phyloP scores from a whole-genome alignment of 2,113 vertebrate species.

The Pachypanchax playfairii region DNA sequence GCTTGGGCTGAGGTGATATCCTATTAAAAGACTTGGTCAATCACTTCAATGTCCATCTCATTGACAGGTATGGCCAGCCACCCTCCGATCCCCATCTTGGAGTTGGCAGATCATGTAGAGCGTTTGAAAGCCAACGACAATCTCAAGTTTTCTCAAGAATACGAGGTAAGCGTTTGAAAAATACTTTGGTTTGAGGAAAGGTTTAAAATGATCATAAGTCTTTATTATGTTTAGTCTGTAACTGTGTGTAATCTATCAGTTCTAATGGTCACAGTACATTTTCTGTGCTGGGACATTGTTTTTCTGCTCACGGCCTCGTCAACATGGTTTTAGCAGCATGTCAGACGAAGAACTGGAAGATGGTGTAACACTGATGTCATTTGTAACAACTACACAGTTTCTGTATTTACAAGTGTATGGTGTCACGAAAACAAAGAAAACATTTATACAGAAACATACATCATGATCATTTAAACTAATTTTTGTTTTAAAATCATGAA shows the following conservation, averaged over 20 bases:
- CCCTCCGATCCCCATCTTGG: slow-evolving; percentile 95
- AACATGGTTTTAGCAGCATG: neutral
- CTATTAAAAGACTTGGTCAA: slow-evolving; percentile 25
- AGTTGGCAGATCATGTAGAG: slow-evolving; percentile 96
- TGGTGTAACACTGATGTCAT: slow-evolving; percentile 3
- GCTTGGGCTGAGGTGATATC: slow-evolving; percentile 37
- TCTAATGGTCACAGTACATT: slow-evolving; percentile 26
- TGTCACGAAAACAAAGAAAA: slow-evolving; percentile 1
- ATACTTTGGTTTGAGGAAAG: neutral
- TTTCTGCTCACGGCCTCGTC: slow-evolving; percentile 9
- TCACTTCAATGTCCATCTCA: slow-evolving; percentile 58
- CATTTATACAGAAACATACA: too few species aligned
- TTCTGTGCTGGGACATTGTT: slow-evolving; percentile 12
- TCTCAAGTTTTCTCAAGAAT: slow-evolving; percentile 98
- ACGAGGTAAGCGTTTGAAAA: slow-evolving; percentile 83
- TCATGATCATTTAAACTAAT: too few species aligned
- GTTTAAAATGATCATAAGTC: slow-evolving; percentile 4
- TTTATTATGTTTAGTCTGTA: slow-evolving; percentile 3
- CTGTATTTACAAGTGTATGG: slow-evolving; percentile 1
- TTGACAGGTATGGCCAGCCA: slow-evolving; percentile 96
- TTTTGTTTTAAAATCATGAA: too few species aligned
- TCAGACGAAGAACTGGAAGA: neutral
- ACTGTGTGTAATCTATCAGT: too few species aligned
- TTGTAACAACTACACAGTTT: slow-evolving; percentile 18
- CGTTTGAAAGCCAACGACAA: slow-evolving; percentile 98